These are phyloP conservation scores for Onychomys arenicola DNA, from an alignment of 2,797 vertebrate species.

Conservation along the genomic window DNA sequence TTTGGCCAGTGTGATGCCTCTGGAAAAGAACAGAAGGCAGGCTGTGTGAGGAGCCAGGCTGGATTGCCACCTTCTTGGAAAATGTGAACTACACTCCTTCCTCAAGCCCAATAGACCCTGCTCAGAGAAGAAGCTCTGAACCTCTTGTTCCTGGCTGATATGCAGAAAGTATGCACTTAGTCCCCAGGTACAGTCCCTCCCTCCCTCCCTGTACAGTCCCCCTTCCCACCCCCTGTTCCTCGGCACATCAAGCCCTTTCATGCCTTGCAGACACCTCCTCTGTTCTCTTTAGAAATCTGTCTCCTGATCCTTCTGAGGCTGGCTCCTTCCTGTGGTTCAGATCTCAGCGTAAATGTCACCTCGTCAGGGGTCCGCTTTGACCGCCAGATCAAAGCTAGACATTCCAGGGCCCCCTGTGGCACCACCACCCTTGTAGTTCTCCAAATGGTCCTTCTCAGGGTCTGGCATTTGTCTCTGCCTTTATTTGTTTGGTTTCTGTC, in stretches of 20 bases:
- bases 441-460: rapidly evolving
- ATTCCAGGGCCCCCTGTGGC: rapidly evolving
- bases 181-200: no score
- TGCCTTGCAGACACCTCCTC: not conserved
- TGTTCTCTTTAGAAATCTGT: not conserved
- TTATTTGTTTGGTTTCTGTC: not conserved
- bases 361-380: not conserved
- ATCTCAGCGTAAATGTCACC: not conserved
- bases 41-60: no score
- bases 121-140: no score
- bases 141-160: not conserved
- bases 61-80: not conserved
- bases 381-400: not conserved
- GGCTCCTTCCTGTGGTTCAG: not conserved
- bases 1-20: no score
- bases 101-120: rapidly evolving
- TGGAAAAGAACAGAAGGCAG: no score
- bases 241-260: no score
- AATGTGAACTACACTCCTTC: not conserved
- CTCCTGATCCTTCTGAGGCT: not conserved
- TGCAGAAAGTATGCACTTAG: no score
- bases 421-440: not conserved
- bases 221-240: not conserved
- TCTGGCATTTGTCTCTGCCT: not conserved
- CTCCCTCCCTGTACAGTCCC: rapidly evolving